These are phyloP conservation scores for Hydrotaea cyrtoneurina DNA, from an alignment of 2,888 invertebrate genomes.

Conservation along the genomic window DNA sequence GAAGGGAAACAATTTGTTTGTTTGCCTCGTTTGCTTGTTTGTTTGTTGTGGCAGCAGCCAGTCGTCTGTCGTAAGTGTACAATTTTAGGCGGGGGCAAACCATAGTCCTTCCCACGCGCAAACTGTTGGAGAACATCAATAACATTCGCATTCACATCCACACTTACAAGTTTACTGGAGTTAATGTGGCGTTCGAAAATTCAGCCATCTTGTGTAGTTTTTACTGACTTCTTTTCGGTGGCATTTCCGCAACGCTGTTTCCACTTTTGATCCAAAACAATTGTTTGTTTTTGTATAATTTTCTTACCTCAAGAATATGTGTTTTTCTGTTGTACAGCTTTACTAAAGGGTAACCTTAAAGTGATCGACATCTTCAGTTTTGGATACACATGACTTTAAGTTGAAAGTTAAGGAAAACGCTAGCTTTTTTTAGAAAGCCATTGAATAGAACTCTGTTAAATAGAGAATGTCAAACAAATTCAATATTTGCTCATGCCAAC, in stretches of 20 bases:
- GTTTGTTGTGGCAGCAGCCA: constrained; percentile 33
- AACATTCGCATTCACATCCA: neutral
- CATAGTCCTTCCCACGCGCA: neutral
- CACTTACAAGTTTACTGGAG: constrained; percentile 27
- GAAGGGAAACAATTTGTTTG: constrained; percentile 36
- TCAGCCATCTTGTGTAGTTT: constrained; percentile 42
- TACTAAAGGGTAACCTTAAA: neutral
- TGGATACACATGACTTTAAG: too few relatives aligned
- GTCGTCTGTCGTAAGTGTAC: neutral
- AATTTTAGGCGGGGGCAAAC: neutral
- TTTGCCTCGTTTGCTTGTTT: constrained; percentile 22
- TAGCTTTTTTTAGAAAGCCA: too few relatives aligned
- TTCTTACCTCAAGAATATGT: constrained; percentile 41
- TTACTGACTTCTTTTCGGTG: neutral
- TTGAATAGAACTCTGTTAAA: too few relatives aligned
- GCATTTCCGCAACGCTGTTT: neutral
- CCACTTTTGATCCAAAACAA: constrained; percentile 11
- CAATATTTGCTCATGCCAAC: too few relatives aligned
- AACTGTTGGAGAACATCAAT: neutral
- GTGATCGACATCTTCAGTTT: neutral
- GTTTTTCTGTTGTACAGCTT: neutral
- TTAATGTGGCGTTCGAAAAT: constrained; percentile 53
- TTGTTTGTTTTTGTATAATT: constrained; percentile 19
- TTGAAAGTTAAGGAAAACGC: too few relatives aligned
- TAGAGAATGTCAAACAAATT: too few relatives aligned